These are phyloP conservation scores for Bufo gargarizans DNA, from an alignment of 2,113 vertebrate species.

Conservation along the genomic window DNA sequence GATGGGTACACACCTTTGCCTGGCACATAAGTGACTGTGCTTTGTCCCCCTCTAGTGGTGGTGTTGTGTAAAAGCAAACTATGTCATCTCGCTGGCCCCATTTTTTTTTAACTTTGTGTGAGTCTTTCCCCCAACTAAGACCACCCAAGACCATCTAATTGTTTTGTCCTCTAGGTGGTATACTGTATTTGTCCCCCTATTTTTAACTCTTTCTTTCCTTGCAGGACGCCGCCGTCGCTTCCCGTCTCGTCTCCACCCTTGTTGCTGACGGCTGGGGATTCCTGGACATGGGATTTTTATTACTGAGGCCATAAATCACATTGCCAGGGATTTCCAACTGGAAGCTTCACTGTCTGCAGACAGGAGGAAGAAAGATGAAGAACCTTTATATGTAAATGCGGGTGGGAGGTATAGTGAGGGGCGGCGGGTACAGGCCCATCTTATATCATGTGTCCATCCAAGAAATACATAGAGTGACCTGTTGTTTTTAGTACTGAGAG, in stretches of 20 bases:
- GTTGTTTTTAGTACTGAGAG: no score
- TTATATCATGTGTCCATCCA: neutral
- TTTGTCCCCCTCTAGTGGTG: no score
- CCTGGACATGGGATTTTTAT: constrained; percentile 57
- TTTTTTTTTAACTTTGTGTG: no score
- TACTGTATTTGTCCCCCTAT: no score
- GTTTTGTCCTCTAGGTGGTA: no score
- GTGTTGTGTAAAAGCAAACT: no score
- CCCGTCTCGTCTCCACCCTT: neutral
- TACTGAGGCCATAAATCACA: constrained; percentile 81
- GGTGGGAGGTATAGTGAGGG: neutral
- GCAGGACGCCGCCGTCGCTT: neutral
- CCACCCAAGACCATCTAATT: no score
- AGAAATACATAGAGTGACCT: no score
- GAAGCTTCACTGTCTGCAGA: constrained; percentile 69
- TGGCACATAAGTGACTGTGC: no score
- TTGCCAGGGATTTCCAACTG: constrained; percentile 98
- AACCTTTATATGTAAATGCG: neutral
- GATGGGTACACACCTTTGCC: no score
- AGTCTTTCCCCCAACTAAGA: no score
- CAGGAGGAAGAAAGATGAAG: neutral
- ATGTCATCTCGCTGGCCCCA: no score
- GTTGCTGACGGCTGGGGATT: constrained; percentile 49
- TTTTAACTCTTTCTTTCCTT: neutral
- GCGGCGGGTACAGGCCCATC: neutral